Evolutionary conservation across 2,888 invertebrate genomes (phyloP).

Genomic region (Acleris emargana): DNA sequence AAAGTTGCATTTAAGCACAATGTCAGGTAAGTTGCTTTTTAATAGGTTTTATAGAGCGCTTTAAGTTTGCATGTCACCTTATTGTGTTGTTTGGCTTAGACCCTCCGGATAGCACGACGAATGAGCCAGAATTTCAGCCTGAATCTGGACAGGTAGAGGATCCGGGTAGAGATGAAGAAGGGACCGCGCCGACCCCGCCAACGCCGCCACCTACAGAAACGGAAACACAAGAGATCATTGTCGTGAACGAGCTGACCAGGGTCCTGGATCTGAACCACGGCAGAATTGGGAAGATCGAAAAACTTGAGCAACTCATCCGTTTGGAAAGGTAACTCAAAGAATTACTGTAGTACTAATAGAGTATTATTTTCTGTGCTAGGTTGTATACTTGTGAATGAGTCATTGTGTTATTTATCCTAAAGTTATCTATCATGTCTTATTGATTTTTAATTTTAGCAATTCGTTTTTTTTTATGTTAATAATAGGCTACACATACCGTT

Average conservation of each 20-base stretch:
- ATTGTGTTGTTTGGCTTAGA: slow-evolving; percentile 19
- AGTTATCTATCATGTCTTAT: too few relatives aligned
- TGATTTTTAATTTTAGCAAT: too few relatives aligned
- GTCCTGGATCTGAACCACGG: slow-evolving; percentile 96
- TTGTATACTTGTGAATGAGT: not conserved
- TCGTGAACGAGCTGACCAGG: slow-evolving; percentile 86
- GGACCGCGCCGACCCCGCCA: slow-evolving; percentile 53
- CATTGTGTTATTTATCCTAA: not conserved
- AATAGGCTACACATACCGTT: too few relatives aligned
- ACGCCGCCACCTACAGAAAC: slow-evolving; percentile 62
- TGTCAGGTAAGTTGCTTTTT: slow-evolving; percentile 26
- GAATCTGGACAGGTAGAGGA: slow-evolving; percentile 30
- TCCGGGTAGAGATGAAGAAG: slow-evolving; percentile 42
- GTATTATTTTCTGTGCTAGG: too few relatives aligned
- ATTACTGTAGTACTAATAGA: too few relatives aligned
- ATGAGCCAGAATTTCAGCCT: slow-evolving; percentile 37
- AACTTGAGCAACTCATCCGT: slow-evolving; percentile 89
- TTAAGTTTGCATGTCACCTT: slow-evolving; percentile 8
- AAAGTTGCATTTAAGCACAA: slow-evolving; percentile 4
- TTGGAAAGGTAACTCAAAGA: slow-evolving; percentile 84
- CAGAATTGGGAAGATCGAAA: slow-evolving; percentile 92
- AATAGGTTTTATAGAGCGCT: not conserved
- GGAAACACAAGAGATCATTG: slow-evolving; percentile 84
- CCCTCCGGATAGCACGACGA: slow-evolving; percentile 44
- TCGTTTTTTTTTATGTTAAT: too few relatives aligned